A percentile compares a stretch with the other conserved stretches of the same genome.
These are phyloP conservation scores for Sinohyriopsis cumingii DNA, from an alignment of 2,888 invertebrate genomes.

Conservation along the genomic window DNA sequence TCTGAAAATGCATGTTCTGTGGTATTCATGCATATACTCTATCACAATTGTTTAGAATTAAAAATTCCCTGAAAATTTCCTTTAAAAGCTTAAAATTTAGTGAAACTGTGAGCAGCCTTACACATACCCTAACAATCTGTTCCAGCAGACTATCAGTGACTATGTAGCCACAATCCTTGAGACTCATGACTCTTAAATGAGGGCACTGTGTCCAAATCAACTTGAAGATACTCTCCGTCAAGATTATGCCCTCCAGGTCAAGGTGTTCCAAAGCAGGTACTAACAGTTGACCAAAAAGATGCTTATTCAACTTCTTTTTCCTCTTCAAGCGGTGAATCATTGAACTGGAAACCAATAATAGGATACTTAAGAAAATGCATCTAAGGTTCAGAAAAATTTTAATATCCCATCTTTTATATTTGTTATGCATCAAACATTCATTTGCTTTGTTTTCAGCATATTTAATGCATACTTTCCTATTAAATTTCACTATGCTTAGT, in stretches of 20 bases:
- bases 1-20: too few species aligned
- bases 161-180: slow-evolving; percentile 64
- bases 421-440: too few species aligned
- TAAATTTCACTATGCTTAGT: too few species aligned
- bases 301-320: slow-evolving; percentile 56
- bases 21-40: too few species aligned
- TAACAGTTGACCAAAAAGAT: slow-evolving; percentile 47
- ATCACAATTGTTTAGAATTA: too few species aligned
- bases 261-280: slow-evolving; percentile 58
- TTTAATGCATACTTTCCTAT: too few species aligned
- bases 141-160: slow-evolving; percentile 59
- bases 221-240: slow-evolving; percentile 56
- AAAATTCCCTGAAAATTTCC: too few species aligned
- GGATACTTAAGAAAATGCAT: not conserved
- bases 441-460: too few species aligned
- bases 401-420: too few species aligned
- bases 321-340: slow-evolving; percentile 61
- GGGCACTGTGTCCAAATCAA: slow-evolving; percentile 54
- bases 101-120: not conserved
- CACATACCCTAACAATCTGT: slow-evolving; percentile 56
- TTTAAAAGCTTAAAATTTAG: not conserved
- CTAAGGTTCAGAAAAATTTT: not conserved
- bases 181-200: slow-evolving; percentile 52
- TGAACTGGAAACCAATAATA: slow-evolving; percentile 41
- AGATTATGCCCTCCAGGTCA: slow-evolving; percentile 57